Percentiles rank a stretch among this genome's conserved stretches.
These are phyloP conservation scores for Solen grandis DNA, from an alignment of 1,140 invertebrate genomes.

Conservation along the genomic window DNA sequence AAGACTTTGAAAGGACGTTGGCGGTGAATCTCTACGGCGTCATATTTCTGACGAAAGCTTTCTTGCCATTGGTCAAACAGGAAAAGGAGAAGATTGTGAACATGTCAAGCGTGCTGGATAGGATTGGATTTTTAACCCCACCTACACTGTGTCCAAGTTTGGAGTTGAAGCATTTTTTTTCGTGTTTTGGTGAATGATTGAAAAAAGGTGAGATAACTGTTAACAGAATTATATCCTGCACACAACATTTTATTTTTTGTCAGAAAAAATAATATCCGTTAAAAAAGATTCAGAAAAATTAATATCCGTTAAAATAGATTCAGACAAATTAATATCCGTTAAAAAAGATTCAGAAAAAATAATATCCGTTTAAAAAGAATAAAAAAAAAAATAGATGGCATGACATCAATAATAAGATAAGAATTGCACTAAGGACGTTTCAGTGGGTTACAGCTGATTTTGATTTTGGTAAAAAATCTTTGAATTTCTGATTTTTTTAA, in stretches of 20 bases:
- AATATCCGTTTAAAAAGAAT: background rate
- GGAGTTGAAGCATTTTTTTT: conserved; percentile 67
- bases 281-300: background rate
- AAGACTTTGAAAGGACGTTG: conserved; percentile 50
- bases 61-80: conserved; percentile 63
- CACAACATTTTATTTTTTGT: background rate
- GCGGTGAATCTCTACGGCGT: conserved; percentile 63
- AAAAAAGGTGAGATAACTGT: background rate
- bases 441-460: no score
- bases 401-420: no score
- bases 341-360: background rate
- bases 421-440: no score
- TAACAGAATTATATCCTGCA: background rate
- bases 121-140: conserved; percentile 28
- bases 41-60: conserved; percentile 61
- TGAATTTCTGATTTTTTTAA: no score
- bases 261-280: background rate
- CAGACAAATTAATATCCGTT: background rate
- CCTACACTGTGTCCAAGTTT: conserved; percentile 68
- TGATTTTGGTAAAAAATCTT: no score
- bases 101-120: conserved; percentile 61
- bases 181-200: conserved; percentile 16
- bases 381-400: no score
- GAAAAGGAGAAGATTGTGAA: conserved; percentile 64
- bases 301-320: background rate